Conservation (phyloP, 2,888 invertebrate genomes). For the Papilio demoleus region DNA sequence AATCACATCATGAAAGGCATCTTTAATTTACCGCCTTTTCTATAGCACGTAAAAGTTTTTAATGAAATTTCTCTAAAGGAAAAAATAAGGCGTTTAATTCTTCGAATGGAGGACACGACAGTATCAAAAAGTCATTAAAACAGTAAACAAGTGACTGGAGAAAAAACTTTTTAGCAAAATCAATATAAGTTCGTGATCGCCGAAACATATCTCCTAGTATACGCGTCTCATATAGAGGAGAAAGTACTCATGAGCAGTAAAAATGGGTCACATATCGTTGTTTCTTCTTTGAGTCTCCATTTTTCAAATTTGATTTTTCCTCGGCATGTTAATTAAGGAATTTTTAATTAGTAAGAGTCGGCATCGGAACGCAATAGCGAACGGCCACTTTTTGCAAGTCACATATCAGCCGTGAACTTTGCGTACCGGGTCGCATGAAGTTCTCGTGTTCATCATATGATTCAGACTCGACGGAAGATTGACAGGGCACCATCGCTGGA, state of each 20-base stretch:
- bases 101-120: constrained; percentile 12
- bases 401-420: too few species aligned
- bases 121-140: constrained; percentile 21
- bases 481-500: too few species aligned
- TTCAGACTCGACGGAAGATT: too few species aligned
- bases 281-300: too few species aligned
- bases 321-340: too few species aligned
- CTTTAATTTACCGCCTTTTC: constrained; percentile 31
- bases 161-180: neutral
- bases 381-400: too few species aligned
- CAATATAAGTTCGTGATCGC: neutral
- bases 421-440: too few species aligned
- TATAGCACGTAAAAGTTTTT: constrained; percentile 25
- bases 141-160: constrained; percentile 1
- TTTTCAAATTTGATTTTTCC: too few species aligned
- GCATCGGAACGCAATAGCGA: too few species aligned
- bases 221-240: neutral
- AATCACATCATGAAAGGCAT: constrained; percentile 26
- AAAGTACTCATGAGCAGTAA: neutral
- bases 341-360: too few species aligned
- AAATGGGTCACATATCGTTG: too few species aligned
- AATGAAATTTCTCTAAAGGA: constrained; percentile 21
- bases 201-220: neutral
- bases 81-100: constrained; percentile 26
- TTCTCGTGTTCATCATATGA: too few species aligned